Percentiles rank a stretch among this genome's conserved stretches.
phyloP scores from a whole-genome alignment of 1,140 invertebrate species.

The Cardiocondyla obscurior region DNA sequence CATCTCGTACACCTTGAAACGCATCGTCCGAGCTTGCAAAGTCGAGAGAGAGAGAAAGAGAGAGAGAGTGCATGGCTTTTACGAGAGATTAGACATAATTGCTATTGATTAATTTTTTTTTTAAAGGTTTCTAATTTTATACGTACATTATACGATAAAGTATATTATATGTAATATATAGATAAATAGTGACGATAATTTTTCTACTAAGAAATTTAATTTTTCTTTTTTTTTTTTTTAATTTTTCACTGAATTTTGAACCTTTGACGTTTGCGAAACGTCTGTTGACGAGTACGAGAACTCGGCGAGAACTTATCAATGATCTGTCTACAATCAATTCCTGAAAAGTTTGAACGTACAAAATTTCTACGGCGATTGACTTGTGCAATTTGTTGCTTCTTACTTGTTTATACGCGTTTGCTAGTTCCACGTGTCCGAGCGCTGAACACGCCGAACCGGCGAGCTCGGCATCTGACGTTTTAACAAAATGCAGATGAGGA shows the following conservation, averaged over 20 bases:
- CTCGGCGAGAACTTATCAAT: slow-evolving; percentile 29
- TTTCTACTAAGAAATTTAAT: background rate
- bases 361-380: background rate
- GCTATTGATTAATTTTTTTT: background rate
- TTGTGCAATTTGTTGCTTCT: background rate
- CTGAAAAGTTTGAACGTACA: background rate
- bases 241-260: no score
- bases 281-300: background rate
- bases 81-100: slow-evolving; percentile 4
- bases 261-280: background rate
- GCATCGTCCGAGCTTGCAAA: background rate
- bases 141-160: background rate
- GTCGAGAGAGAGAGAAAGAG: no score
- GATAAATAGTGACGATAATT: background rate
- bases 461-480: background rate
- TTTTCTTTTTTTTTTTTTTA: no score
- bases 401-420: background rate
- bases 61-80: background rate
- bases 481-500: background rate
- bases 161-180: background rate
- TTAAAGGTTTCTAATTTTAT: background rate
- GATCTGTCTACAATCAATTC: slow-evolving; percentile 16
- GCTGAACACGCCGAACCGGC: no score
- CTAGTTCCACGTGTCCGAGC: background rate
- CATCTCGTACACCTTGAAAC: background rate